These are phyloP conservation scores for Taurulus bubalis DNA, from an alignment of 2,113 vertebrate genomes.

Conservation along the genomic window DNA sequence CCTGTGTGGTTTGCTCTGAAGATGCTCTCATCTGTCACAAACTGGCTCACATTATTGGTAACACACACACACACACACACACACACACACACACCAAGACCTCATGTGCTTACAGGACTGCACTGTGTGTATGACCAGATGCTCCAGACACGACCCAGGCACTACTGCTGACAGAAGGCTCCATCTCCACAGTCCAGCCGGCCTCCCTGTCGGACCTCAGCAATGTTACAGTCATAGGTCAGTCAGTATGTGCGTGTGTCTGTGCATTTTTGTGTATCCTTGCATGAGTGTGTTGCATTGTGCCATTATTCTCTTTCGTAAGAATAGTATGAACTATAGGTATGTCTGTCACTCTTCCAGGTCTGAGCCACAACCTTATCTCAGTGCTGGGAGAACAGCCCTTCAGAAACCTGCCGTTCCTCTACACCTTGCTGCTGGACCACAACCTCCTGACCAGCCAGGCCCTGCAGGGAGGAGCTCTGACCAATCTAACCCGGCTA, in stretches of 20 bases:
- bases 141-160: conserved; percentile 79
- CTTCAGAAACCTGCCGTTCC: conserved; percentile 78
- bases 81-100: conserved; percentile 30
- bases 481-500: conserved; percentile 78
- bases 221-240: conserved; percentile 82
- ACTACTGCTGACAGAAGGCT: conserved; percentile 83
- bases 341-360: conserved; percentile 31
- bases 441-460: conserved; percentile 83
- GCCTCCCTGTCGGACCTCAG: conserved; percentile 77
- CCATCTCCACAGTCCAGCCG: conserved; percentile 74
- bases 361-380: conserved; percentile 84
- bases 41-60: conserved; percentile 79
- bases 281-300: background rate
- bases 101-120: conserved; percentile 4
- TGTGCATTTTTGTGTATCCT: background rate
- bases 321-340: background rate
- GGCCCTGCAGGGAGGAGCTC: conserved; percentile 76
- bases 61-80: conserved; percentile 6
- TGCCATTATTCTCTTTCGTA: background rate
- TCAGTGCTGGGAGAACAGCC: conserved; percentile 69
- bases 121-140: conserved; percentile 37
- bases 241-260: background rate
- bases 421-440: conserved; percentile 82
- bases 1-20: conserved; percentile 78
- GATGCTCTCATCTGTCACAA: conserved; percentile 83